A percentile compares a stretch with the other conserved stretches of the same genome.
These are phyloP conservation scores for Drosophila formosana DNA, from an alignment of 2,888 invertebrate genomes.

Conservation along the genomic window DNA sequence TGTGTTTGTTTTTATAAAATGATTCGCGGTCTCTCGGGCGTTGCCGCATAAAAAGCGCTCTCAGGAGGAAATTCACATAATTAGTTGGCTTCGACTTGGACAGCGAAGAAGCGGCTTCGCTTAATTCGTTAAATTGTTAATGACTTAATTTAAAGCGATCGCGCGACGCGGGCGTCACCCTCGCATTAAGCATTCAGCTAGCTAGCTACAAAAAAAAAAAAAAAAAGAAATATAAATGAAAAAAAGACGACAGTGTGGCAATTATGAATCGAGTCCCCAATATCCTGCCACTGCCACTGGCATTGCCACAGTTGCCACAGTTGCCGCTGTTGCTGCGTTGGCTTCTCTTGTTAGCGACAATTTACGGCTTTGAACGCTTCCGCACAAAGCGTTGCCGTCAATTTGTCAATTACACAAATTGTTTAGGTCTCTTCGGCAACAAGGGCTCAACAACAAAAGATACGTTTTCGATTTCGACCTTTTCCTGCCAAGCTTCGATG, in stretches of 20 bases:
- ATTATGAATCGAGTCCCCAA: constrained; percentile 50
- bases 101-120: constrained; percentile 39
- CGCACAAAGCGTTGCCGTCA: constrained; percentile 82
- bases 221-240: background rate
- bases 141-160: constrained; percentile 78
- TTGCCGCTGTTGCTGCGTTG: constrained; percentile 24
- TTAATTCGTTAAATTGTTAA: constrained; percentile 78
- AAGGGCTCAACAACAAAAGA: constrained; percentile 43
- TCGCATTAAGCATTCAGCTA: constrained; percentile 53
- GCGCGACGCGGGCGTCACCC: constrained; percentile 63
- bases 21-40: constrained; percentile 57
- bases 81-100: constrained; percentile 72
- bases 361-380: constrained; percentile 80
- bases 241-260: constrained; percentile 34
- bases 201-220: constrained; percentile 8
- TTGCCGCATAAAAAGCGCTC: constrained; percentile 39
- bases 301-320: background rate
- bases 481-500: constrained; percentile 61
- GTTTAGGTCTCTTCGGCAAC: constrained; percentile 63
- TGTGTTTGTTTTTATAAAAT: constrained; percentile 75
- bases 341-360: constrained; percentile 81
- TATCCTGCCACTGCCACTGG: constrained; percentile 44
- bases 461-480: constrained; percentile 53
- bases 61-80: constrained; percentile 84
- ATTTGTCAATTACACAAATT: constrained; percentile 85